Base-by-base conservation (phyloP, 1,140 invertebrate genomes). In the Drosophila erecta region DNA sequence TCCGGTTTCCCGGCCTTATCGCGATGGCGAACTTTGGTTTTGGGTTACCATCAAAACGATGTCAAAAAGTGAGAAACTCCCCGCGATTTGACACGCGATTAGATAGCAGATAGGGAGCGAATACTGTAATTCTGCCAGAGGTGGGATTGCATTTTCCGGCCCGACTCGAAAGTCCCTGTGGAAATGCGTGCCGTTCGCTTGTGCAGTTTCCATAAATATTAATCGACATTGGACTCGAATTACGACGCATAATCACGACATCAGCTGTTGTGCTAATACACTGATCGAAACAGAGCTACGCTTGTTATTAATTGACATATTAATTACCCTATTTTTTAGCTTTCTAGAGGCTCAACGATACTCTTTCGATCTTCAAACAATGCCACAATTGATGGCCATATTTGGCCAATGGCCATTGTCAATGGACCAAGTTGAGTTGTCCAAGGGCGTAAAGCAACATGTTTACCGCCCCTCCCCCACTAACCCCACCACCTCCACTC, bases 41-140 rank as follows among this genome's bases (percentile, higher is more conserved):
- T 73, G 62, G 65, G 64, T 90, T 90, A 75, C 86, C 79, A 78
- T 90, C 76, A 86, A 80, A 77, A 75, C 54, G 44, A 67, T 74
- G 79, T 80, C 78, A 81, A 69, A 47, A 81, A 70, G 46, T 66
- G 62, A 65, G 65, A 70, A 57, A 71, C 57, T 41, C 43, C 27
- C 43, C 15, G 54, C 54, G 76, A 86, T 90, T 75, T 85, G 79
- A 90, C 86, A 90, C 86, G 76, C 81, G 81, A 90, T 90, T 83
- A 56, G 46, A 50, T 49, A 55, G 7, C 51, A 62, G 57, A 64
- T 55, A 17, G 7, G 24, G 41, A 55, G 33, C 4, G 24, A 27
- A 24, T 12, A 24, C 24, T 24, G 24, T 24, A 20, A 33, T 15
- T 38, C 27, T 33, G 7, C 20, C 22, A 14, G 24, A n/a, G 12